phyloP scores from a whole-genome alignment of 2,888 invertebrate genomes.

The Melitaea athalia region DNA sequence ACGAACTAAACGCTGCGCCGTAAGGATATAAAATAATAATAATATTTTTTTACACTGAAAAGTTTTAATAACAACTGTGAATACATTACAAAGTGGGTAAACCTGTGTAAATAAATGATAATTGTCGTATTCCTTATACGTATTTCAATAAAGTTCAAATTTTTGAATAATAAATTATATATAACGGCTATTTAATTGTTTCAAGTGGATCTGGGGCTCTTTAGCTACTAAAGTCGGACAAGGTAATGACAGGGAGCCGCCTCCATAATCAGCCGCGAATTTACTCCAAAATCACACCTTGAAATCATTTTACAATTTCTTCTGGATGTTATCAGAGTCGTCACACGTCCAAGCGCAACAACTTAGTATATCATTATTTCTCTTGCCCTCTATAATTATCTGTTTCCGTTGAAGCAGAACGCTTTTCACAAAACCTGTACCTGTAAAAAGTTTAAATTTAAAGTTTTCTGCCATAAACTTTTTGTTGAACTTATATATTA shows the following conservation, averaged over 20 bases:
- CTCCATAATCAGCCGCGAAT: constrained; percentile 70
- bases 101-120: constrained; percentile 20
- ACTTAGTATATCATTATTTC: constrained; percentile 73
- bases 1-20: too few relatives aligned
- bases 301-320: constrained; percentile 68
- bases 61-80: background rate
- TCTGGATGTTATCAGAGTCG: constrained; percentile 68
- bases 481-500: background rate
- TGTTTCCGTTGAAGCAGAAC: constrained; percentile 48
- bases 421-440: constrained; percentile 24
- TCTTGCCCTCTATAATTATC: constrained; percentile 67
- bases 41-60: background rate
- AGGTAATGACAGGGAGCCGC: constrained; percentile 72
- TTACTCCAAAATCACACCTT: constrained; percentile 72
- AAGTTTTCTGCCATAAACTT: constrained; percentile 20
- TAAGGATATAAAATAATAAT: too few relatives aligned
- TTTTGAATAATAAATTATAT: constrained; percentile 24
- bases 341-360: constrained; percentile 58
- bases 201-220: constrained; percentile 51
- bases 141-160: constrained; percentile 21
- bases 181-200: constrained; percentile 39
- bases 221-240: constrained; percentile 59
- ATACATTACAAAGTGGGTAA: background rate
- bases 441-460: constrained; percentile 27
- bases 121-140: constrained; percentile 17